phyloP scores from a whole-genome alignment of 92 coral and sea anemone genomes.

The Actinostola sp. region DNA sequence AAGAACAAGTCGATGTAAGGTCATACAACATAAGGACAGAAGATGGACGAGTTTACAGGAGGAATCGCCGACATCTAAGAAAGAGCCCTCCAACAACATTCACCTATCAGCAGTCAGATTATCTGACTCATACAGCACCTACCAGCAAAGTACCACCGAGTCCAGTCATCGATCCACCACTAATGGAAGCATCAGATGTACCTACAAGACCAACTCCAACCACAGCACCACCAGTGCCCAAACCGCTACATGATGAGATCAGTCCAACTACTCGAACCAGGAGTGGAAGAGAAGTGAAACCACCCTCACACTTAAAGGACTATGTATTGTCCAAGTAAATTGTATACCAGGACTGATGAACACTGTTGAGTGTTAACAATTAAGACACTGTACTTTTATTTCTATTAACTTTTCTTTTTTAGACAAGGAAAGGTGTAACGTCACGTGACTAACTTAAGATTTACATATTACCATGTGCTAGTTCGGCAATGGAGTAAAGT shows the following conservation, averaged over 20 bases:
- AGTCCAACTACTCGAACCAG: neutral
- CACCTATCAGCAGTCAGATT: neutral
- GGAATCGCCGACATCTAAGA: too few species aligned
- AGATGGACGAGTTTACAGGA: too few species aligned
- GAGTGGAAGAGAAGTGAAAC: slow-evolving; percentile 9
- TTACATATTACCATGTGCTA: too few species aligned
- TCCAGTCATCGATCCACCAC: too few species aligned
- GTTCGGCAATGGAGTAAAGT: too few species aligned
- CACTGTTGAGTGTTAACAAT: neutral
- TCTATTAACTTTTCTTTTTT: neutral
- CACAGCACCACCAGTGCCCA: neutral
- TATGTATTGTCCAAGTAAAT: neutral
- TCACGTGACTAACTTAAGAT: too few species aligned
- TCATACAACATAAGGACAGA: too few species aligned
- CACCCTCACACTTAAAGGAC: neutral
- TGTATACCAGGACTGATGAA: neutral
- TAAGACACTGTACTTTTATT: neutral
- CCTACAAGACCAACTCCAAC: neutral
- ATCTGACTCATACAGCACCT: neutral
- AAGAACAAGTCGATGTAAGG: too few species aligned
- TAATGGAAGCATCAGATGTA: neutral
- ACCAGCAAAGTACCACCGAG: too few species aligned
- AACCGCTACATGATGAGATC: neutral
- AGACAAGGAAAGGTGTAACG: neutral
- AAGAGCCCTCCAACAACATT: too few species aligned